These are phyloP conservation scores for Enteromius viviparus DNA, from an alignment of 2,797 vertebrate species.

Conservation along the genomic window DNA sequence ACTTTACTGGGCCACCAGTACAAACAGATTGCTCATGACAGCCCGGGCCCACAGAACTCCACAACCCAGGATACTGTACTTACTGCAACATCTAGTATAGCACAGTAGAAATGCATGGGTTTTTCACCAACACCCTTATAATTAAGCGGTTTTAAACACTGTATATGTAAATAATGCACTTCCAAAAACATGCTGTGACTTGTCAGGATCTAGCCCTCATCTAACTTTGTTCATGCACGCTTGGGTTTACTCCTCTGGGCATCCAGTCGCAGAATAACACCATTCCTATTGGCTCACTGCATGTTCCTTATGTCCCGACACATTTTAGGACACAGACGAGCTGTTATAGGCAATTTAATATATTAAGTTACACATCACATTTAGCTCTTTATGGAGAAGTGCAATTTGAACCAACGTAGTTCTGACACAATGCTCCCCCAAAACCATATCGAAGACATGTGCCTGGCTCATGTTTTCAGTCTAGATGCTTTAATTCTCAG, in stretches of 20 bases:
- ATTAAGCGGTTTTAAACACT: not conserved
- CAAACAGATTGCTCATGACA: constrained; percentile 34
- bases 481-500: constrained; percentile 37
- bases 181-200: constrained; percentile 24
- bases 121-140: not conserved
- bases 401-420: constrained; percentile 6
- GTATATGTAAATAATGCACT: constrained; percentile 1
- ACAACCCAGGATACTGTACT: not conserved
- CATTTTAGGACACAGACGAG: not conserved
- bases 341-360: not conserved
- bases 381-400: constrained; percentile 16
- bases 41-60: not conserved
- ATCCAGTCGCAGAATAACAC: constrained; percentile 8
- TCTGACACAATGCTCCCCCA: not conserved
- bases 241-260: constrained; percentile 30
- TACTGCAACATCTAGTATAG: not conserved
- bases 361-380: constrained; percentile 27
- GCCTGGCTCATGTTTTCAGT: constrained; percentile 40
- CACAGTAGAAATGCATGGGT: not conserved
- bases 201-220: constrained; percentile 24
- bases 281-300: not conserved
- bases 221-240: constrained; percentile 30
- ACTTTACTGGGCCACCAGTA: constrained; percentile 48
- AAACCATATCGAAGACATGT: not conserved
- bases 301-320: not conserved